These are phyloP conservation scores for Melinaea marsaeus DNA, from an alignment of 2,888 invertebrate species.

Conservation along the genomic window DNA sequence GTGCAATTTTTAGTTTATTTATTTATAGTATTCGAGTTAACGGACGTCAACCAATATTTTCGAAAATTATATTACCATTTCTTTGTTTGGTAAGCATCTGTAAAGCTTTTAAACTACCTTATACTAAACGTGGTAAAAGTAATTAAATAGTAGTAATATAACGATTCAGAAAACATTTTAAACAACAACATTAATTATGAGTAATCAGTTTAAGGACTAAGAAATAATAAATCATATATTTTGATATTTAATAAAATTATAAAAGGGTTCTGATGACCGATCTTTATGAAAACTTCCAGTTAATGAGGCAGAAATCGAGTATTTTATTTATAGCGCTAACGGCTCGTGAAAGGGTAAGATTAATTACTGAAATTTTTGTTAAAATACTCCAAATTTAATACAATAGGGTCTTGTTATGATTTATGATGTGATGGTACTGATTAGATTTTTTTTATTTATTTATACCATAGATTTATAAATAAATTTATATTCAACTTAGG, in stretches of 20 bases:
- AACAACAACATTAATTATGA: not conserved
- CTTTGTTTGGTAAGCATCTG: too few relatives aligned
- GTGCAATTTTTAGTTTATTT: too few relatives aligned
- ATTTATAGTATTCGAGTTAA: too few relatives aligned
- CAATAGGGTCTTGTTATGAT: not conserved
- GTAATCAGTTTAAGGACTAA: not conserved
- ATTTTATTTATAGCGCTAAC: constrained; percentile 49
- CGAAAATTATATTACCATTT: too few relatives aligned
- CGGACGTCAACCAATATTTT: too few relatives aligned
- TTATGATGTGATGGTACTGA: not conserved
- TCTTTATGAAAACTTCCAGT: constrained; percentile 49
- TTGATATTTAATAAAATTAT: constrained; percentile 32
- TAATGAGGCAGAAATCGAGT: constrained; percentile 62
- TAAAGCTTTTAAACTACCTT: too few relatives aligned
- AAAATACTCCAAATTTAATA: constrained; percentile 8
- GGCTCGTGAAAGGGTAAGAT: constrained; percentile 76
- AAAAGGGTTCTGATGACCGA: constrained; percentile 29
- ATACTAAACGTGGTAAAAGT: too few relatives aligned
- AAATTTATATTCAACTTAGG: too few relatives aligned
- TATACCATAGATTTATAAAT: too few relatives aligned
- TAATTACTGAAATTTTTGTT: constrained; percentile 62
- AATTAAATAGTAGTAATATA: too few relatives aligned
- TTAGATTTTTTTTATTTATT: too few relatives aligned
- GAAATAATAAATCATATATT: constrained; percentile 8
- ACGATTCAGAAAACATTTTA: too few relatives aligned